phyloP scores from a whole-genome alignment of 2,888 invertebrate genomes.

The Ochropleura plecta region DNA sequence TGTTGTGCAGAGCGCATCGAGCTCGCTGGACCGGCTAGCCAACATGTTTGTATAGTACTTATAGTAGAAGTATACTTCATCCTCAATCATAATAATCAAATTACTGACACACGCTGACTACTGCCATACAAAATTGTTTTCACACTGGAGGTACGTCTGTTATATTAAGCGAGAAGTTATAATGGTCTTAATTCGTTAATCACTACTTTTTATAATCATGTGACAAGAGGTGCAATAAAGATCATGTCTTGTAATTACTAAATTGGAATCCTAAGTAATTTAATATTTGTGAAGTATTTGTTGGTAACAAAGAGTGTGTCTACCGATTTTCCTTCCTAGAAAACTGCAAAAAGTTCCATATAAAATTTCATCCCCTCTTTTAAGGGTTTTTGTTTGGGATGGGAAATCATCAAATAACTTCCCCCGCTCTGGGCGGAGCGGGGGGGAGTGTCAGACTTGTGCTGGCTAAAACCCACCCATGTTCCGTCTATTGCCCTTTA shows the following conservation, averaged over 20 bases:
- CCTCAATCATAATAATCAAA: neutral
- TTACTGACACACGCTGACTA: too few species aligned
- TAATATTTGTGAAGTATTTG: too few species aligned
- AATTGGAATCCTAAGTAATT: neutral
- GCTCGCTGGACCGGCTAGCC: constrained; percentile 20
- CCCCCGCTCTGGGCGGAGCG: too few species aligned
- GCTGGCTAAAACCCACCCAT: too few species aligned
- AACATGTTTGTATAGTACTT: neutral
- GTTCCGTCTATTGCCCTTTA: too few species aligned
- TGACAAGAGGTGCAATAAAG: neutral
- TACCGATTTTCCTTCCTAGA: too few species aligned
- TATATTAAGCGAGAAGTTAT: neutral
- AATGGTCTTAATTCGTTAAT: neutral
- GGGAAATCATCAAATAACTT: too few species aligned
- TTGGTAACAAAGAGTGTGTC: too few species aligned
- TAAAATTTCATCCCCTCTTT: too few species aligned
- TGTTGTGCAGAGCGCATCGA: constrained; percentile 47
- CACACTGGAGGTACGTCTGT: neutral
- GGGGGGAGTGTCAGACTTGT: too few species aligned
- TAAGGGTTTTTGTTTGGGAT: too few species aligned
- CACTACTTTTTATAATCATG: neutral
- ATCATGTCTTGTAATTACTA: neutral
- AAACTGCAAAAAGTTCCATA: too few species aligned
- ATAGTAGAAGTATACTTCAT: neutral
- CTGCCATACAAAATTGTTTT: neutral